Evolutionary conservation across 1,140 invertebrate genomes (phyloP).

Genomic region (Drosophila tristis): DNA sequence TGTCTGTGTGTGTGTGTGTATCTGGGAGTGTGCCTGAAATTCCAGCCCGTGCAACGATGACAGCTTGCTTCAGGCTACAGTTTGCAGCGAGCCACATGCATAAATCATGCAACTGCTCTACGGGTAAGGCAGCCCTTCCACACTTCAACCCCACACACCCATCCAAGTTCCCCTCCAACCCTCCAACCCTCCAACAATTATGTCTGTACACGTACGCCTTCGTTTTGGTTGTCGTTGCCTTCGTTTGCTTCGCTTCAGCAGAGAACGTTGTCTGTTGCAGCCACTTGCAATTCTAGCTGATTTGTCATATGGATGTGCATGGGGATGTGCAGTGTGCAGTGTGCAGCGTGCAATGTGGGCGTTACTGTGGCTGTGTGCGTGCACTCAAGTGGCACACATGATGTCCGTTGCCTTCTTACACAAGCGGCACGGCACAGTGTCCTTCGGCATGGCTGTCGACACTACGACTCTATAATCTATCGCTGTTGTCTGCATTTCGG

Average conservation of each 20-base stretch:
- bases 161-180: slow-evolving; percentile 1
- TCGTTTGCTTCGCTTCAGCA: slow-evolving; percentile 5
- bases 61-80: slow-evolving; percentile 28
- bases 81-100: slow-evolving; percentile 50
- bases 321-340: slow-evolving; percentile 6
- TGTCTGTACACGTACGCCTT: slow-evolving; percentile 49
- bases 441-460: slow-evolving; percentile 60
- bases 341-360: slow-evolving; percentile 1
- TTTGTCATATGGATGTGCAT: slow-evolving; percentile 66
- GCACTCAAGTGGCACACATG: slow-evolving; percentile 71
- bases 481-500: slow-evolving; percentile 54
- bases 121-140: background rate
- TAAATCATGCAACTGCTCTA: slow-evolving; percentile 55
- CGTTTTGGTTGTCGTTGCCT: slow-evolving; percentile 30
- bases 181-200: slow-evolving; percentile 54
- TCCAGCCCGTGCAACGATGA: slow-evolving; percentile 11
- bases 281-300: slow-evolving; percentile 72
- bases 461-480: slow-evolving; percentile 43
- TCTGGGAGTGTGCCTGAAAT: slow-evolving; percentile 21
- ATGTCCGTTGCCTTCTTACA: slow-evolving; percentile 56
- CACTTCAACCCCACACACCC: background rate
- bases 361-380: slow-evolving; percentile 52
- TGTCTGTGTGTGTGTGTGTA: background rate
- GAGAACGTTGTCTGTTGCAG: slow-evolving; percentile 49
- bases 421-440: slow-evolving; percentile 52